phyloP scores from a whole-genome alignment of 2,113 vertebrate species.

The Cyprinodon tularosa region DNA sequence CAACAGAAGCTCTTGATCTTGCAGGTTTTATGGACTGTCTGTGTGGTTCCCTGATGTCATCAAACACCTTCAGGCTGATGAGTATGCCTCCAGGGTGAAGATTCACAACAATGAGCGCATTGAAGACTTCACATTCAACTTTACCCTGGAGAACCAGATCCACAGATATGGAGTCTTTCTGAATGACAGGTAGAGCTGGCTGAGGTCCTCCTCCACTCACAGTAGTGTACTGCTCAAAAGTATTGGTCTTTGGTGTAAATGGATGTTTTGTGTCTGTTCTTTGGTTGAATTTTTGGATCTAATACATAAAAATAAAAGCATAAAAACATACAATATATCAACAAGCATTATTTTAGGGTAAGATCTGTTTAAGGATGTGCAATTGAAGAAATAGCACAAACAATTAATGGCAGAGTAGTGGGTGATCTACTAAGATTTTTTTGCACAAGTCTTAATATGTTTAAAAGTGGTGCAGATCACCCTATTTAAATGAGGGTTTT shows the following conservation, averaged over 20 bases:
- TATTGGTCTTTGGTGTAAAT: background rate
- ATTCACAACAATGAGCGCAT: slow-evolving; percentile 85
- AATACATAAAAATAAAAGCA: background rate
- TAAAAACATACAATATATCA: too few species aligned
- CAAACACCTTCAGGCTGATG: slow-evolving; percentile 92
- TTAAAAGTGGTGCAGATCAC: too few species aligned
- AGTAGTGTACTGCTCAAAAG: background rate
- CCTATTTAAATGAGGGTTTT: too few species aligned
- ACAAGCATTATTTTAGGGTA: too few species aligned
- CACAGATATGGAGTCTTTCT: slow-evolving; percentile 89
- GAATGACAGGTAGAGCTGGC: slow-evolving; percentile 87
- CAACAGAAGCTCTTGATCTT: background rate
- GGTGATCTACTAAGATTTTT: too few species aligned
- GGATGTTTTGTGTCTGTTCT: too few species aligned
- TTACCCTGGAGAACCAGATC: slow-evolving; percentile 96
- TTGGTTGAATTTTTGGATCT: too few species aligned
- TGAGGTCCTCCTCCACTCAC: background rate
- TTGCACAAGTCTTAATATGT: too few species aligned
- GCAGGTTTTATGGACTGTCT: slow-evolving; percentile 95
- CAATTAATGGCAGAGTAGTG: too few species aligned
- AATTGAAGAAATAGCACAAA: too few species aligned
- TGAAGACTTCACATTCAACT: slow-evolving; percentile 93
- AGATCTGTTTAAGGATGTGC: too few species aligned
- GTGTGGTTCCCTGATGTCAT: slow-evolving; percentile 99
- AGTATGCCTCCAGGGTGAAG: slow-evolving; percentile 89